Evolutionary conservation across 2,113 vertebrate genomes (phyloP).

Genomic region (Cynocephalus volans): DNA sequence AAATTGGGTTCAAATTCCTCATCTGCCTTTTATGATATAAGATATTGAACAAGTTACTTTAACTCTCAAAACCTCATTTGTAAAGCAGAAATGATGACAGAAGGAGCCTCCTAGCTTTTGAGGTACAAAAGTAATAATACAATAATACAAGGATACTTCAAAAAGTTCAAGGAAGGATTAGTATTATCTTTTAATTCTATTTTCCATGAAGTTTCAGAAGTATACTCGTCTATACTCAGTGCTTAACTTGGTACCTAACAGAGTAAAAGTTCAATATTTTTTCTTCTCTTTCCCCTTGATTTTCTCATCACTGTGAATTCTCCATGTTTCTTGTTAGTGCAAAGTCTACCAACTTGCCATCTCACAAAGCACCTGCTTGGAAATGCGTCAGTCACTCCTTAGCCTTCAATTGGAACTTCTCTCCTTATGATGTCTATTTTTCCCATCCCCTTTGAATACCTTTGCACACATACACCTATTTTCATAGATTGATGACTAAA

Average conservation of each 20-base stretch:
- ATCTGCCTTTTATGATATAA: neutral
- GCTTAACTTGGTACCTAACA: neutral
- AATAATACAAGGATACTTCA: neutral
- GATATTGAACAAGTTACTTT: neutral
- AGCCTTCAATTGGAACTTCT: neutral
- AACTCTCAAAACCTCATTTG: neutral
- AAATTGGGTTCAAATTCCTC: neutral
- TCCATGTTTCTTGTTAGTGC: neutral
- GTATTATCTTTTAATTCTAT: too few species aligned
- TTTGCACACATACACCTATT: slow-evolving; percentile 13
- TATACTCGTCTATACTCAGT: neutral
- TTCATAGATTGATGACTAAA: neutral
- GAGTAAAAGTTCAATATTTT: slow-evolving; percentile 16
- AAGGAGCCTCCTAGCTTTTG: neutral
- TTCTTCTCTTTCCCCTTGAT: neutral
- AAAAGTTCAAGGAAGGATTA: too few species aligned
- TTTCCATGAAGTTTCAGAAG: too few species aligned
- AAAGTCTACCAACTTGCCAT: neutral
- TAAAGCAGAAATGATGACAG: neutral
- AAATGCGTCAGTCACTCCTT: neutral
- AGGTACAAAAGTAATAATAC: neutral
- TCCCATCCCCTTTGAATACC: neutral
- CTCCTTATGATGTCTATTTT: neutral
- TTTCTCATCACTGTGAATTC: neutral
- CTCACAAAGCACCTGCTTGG: neutral